Percentiles rank a stretch among this genome's conserved stretches.
Evolutionary conservation across 2,113 vertebrate species (phyloP).

Genomic region (Oriolus oriolus): DNA sequence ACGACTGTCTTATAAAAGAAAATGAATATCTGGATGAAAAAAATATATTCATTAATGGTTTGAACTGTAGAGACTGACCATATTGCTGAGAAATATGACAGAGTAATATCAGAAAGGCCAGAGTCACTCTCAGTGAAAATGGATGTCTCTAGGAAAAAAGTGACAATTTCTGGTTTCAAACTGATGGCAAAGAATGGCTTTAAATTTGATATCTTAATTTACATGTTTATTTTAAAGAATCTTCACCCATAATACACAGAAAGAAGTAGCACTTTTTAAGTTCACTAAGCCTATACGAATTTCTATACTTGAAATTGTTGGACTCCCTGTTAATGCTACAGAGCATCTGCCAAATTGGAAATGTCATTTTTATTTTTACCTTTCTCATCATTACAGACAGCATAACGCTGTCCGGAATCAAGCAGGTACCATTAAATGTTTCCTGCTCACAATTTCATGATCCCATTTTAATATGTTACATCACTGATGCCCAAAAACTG

Average conservation of each 20-base stretch:
- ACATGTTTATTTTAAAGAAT: not conserved
- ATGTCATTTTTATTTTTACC: constrained; percentile 41
- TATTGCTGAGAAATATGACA: not conserved
- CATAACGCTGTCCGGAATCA: constrained; percentile 44
- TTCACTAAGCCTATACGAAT: not conserved
- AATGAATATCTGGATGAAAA: not conserved
- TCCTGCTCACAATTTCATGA: constrained; percentile 36
- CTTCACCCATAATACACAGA: not conserved
- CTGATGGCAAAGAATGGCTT: not conserved
- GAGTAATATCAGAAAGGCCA: not conserved
- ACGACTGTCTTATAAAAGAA: not conserved
- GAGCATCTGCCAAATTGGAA: constrained; percentile 16
- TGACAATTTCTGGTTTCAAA: not conserved
- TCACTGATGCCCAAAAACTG: not conserved
- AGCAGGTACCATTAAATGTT: constrained; percentile 37
- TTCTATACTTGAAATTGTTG: constrained; percentile 1
- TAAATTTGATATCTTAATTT: not conserved
- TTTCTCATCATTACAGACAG: constrained; percentile 55
- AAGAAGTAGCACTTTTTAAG: not conserved
- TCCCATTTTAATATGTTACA: constrained; percentile 33
- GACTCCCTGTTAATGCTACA: constrained; percentile 3
- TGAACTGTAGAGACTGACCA: not conserved
- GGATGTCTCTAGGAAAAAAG: not conserved
- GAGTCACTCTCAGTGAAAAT: not conserved
- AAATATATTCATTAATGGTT: not conserved